A percentile compares a stretch with the other conserved stretches of the same genome.
Evolutionary conservation across 1,140 invertebrate genomes (phyloP).

Genomic region (Pararge aegeria): DNA sequence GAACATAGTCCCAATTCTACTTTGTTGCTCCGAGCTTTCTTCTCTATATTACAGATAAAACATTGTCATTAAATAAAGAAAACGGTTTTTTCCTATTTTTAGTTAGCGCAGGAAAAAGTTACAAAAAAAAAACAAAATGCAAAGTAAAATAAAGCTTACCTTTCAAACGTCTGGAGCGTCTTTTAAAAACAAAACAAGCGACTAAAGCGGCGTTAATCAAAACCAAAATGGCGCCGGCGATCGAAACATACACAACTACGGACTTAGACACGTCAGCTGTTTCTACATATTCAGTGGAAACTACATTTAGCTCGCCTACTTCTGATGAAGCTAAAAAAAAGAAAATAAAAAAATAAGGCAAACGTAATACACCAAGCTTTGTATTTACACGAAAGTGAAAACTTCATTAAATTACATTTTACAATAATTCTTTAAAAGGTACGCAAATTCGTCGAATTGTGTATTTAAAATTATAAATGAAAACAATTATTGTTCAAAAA

Average conservation of each 20-base stretch:
- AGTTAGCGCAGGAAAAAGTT: background rate
- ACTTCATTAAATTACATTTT: background rate
- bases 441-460: background rate
- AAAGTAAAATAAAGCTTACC: constrained; percentile 70
- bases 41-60: too few relatives aligned
- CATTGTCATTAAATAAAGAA: too few relatives aligned
- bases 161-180: constrained; percentile 84
- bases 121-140: background rate
- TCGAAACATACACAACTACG: constrained; percentile 90
- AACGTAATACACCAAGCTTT: constrained; percentile 50
- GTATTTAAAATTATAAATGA: background rate
- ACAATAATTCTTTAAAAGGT: too few relatives aligned
- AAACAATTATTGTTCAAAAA: too few relatives aligned
- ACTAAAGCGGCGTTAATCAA: constrained; percentile 91
- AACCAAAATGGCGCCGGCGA: constrained; percentile 88
- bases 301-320: constrained; percentile 80
- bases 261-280: constrained; percentile 82
- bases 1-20: too few relatives aligned
- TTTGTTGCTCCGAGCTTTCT: too few relatives aligned
- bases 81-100: too few relatives aligned
- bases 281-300: constrained; percentile 84
- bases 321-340: constrained; percentile 70
- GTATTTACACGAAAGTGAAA: constrained; percentile 12
- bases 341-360: constrained; percentile 77
- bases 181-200: constrained; percentile 90